These are phyloP conservation scores for Tringa solitaria DNA, from an alignment of 2,113 vertebrate species.

Conservation along the genomic window DNA sequence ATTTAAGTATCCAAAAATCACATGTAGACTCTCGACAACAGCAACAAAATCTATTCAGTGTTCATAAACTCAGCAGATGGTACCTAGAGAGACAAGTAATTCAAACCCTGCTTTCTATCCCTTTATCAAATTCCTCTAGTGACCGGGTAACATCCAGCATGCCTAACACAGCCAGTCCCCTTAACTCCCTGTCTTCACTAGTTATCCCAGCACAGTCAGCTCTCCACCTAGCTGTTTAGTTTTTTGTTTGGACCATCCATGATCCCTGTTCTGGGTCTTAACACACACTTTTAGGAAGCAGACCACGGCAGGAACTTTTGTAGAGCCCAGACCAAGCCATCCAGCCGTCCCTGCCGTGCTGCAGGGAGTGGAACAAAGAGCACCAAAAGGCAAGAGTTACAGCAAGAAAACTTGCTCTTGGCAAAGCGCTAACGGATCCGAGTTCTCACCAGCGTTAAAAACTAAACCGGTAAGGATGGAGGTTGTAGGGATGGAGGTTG, in stretches of 20 bases:
- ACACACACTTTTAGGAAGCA: background rate
- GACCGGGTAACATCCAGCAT: background rate
- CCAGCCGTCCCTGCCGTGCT: background rate
- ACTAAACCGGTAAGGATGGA: background rate
- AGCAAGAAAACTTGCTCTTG: background rate
- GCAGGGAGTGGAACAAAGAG: background rate
- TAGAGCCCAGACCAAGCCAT: background rate
- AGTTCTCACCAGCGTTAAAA: background rate
- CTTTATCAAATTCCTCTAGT: background rate
- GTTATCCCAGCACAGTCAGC: background rate
- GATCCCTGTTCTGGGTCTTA: background rate
- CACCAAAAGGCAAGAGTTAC: background rate
- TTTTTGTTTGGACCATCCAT: background rate
- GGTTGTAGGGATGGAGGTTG: too few species aligned
- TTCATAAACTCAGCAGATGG: background rate
- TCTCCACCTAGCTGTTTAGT: background rate
- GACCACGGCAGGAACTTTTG: fast-evolving
- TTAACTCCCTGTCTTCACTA: background rate
- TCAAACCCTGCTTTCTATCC: background rate
- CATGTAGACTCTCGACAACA: background rate
- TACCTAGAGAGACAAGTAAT: background rate
- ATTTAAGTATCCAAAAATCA: background rate
- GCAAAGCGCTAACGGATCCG: background rate
- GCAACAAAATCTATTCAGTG: background rate
- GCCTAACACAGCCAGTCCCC: background rate